Percentiles rank a stretch among this genome's conserved stretches.
These are phyloP conservation scores for Ornithorhynchus anatinus DNA, from an alignment of 2,113 vertebrate species.

Conservation along the genomic window DNA sequence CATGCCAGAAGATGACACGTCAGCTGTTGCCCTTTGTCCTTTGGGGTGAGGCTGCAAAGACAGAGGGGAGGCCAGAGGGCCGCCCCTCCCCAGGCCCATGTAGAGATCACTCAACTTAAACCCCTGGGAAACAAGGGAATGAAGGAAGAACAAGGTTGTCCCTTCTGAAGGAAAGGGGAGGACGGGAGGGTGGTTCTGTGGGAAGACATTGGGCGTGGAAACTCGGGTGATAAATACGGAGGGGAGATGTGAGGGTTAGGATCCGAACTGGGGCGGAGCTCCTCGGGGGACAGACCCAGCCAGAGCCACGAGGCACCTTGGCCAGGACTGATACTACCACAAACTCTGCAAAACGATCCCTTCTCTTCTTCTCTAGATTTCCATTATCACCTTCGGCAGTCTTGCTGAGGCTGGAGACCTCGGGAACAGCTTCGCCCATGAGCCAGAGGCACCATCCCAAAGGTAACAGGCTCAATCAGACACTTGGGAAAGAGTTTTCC, in stretches of 20 bases:
- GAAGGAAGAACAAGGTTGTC: neutral
- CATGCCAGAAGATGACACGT: too few relatives aligned
- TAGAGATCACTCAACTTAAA: too few relatives aligned
- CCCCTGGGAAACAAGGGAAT: too few relatives aligned
- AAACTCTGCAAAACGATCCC: neutral
- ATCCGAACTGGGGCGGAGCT: too few relatives aligned
- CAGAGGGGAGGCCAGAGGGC: too few relatives aligned
- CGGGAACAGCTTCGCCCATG: constrained; percentile 33
- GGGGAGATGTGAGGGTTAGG: neutral
- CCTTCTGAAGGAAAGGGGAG: neutral
- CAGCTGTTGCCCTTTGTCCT: too few relatives aligned
- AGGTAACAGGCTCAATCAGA: constrained; percentile 33
- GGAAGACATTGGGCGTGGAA: neutral
- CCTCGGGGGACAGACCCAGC: neutral
- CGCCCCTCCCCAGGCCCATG: too few relatives aligned
- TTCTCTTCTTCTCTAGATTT: constrained; percentile 31
- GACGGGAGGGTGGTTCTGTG: neutral
- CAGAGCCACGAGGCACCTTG: too few relatives aligned
- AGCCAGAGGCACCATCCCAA: constrained; percentile 40
- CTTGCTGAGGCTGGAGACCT: constrained; percentile 44
- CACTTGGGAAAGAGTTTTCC: neutral
- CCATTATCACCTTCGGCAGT: constrained; percentile 45
- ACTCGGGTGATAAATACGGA: neutral
- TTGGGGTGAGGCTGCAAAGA: too few relatives aligned
- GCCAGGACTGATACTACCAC: neutral